Evolutionary conservation across 2,888 invertebrate genomes (phyloP), one percentile per base, ranked within the genome.

Genomic region (Ferrisia virgata): DNA sequence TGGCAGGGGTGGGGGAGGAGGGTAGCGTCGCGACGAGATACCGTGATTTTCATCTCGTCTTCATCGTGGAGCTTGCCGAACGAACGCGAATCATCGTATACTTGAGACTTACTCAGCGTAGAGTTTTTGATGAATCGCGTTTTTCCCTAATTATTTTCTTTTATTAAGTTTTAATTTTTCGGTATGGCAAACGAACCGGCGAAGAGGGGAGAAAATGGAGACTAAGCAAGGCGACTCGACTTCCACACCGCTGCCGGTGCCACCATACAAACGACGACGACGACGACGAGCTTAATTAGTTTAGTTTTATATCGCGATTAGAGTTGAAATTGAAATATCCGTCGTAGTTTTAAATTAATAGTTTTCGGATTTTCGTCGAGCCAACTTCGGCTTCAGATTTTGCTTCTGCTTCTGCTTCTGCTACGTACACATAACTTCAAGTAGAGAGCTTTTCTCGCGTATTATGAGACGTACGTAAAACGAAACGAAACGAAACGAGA

Each of bases 131-230:
- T 72, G 33, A 72, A 72, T 72, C 72, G 72, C 72, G 72, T 72
- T 72, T 72, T 72, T 72, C 72, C 72, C 72, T 72, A 72, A 72
- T 72, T 72, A 72, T 72, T 72, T 64, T 72, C 72, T 72, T 72
- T 72, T 72, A 72, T 72, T 72, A 72, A 72, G 72, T 72, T 72
- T 72, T 72, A 72, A 72, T 72, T 72, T 64, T 28, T 72, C 33
- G 72, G 13, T 31, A 6, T 33, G 18, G 13, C 72, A 33, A 9
- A 3, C n/a, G 72, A 4, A n/a, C 1, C 25, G 31, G 15, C 33
- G 33, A 15, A 33, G 33, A 11, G 28, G 3, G 28, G 3, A n/a
- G 58, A 18, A 18, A 58, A 4, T 40, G 13, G 40, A 6, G 40
- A 9, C 40, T 13, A 13, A 9, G 13, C 40, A 40, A 40, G 40